Base-by-base conservation (phyloP, 2,888 invertebrate species). In the Drosophila tripunctata region DNA sequence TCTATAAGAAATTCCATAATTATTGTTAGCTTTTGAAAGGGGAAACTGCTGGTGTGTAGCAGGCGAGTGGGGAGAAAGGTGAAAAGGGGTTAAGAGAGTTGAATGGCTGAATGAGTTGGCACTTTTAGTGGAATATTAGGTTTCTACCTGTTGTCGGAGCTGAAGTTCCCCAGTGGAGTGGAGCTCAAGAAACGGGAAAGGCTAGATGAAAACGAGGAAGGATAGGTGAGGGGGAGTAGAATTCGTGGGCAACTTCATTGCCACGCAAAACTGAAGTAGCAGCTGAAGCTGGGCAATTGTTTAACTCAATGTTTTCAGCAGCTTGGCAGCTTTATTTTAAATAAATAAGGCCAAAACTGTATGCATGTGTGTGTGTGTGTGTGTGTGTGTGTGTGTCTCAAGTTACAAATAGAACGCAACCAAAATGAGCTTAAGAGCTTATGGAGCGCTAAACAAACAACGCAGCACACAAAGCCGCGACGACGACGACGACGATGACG, bases 331-430 rank as follows among this genome's bases (percentile, higher is more conserved):
- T 87, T 78, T 81, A 87, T 81, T 81, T 84, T 78, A 86, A 87
- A 84, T 80, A 84, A 83, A 86, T 67, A 80, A 73, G 62, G 57
- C 58, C 67, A 70, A 63, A 38, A 15, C 10, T 30, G 45, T 27
- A 19, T 12, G 15, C 31, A n/a, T 21, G 17, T 27, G 43, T 14
- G 35, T 48, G 24, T 41, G 17, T 31, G 35, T 47, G 14, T 50
- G 55, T 56, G 41, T 67, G 27, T 35, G 65, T 56, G 47, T 45
- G 60, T 64, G 67, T 77, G 81, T 82, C 72, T 85, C 69, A 69
- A 87, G 87, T 85, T 87, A 87, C 81, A 87, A 87, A 81, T 81
- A 81, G 85, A 87, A 81, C 82, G 82, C 82, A 87, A 81, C 81
- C 87, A 61, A 81, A 81, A 81, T 87, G 79, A 81, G 81, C 81